These are phyloP conservation scores for Peromyscus aztecus DNA, from an alignment of 2,797 vertebrate species.

Conservation along the genomic window DNA sequence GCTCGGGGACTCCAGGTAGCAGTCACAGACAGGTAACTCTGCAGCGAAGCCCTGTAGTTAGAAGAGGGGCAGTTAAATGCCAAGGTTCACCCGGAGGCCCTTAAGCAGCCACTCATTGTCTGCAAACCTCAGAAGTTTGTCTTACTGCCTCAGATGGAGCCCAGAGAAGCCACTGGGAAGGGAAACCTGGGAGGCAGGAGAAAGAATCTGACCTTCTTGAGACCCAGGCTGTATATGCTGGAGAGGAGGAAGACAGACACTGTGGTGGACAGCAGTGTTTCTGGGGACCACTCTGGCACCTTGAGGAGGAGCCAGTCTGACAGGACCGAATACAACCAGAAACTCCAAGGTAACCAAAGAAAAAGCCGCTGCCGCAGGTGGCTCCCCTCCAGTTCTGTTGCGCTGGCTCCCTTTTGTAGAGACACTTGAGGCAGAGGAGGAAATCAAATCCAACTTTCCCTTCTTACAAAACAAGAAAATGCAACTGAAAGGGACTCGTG, in stretches of 20 bases:
- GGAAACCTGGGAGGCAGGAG: conserved; percentile 90
- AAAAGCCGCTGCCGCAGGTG: not conserved
- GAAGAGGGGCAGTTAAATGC: conserved; percentile 78
- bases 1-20: conserved; percentile 88
- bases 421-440: not conserved
- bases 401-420: not conserved
- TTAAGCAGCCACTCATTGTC: not conserved
- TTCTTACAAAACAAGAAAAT: conserved; percentile 17
- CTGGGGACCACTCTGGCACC: conserved; percentile 91
- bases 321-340: conserved; percentile 97
- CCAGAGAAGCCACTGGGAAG: conserved; percentile 88
- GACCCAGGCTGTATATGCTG: conserved; percentile 90
- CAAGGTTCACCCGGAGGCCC: not conserved
- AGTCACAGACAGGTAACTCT: conserved; percentile 87
- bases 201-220: conserved; percentile 93
- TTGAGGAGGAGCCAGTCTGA: conserved; percentile 97
- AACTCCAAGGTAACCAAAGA: conserved; percentile 94
- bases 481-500: not conserved
- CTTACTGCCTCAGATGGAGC: conserved; percentile 87
- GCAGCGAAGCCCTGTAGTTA: conserved; percentile 88
- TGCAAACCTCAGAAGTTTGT: not conserved
- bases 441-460: not conserved
- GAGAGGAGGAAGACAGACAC: conserved; percentile 97
- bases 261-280: conserved; percentile 87
- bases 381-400: not conserved